Base-by-base conservation (phyloP, 2,888 invertebrate species). In the Leucophenga montana region DNA sequence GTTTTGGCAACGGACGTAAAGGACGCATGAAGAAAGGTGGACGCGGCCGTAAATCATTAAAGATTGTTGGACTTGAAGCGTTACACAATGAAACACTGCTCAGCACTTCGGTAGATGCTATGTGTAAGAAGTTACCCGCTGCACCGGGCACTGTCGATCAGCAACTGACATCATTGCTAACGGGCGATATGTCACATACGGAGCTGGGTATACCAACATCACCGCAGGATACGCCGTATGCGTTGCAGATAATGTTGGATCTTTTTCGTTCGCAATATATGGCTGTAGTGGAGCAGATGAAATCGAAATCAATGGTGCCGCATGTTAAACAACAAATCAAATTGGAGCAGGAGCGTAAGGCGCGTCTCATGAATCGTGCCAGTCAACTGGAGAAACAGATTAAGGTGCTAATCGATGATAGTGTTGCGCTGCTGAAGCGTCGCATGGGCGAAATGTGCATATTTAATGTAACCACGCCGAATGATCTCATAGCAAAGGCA, bases 351-450 rank as follows among this genome's bases (percentile, higher is more conserved):
- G 94, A 95, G 84, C 92, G 94, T 71, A 96, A 96, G 89, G 92
- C 93, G 80, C 94, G 94, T 82, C 89, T 97, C 74, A 94, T 94
- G 88, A 94, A 93, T 69, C 92, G 96, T 70, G 95, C 95, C 56
- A 94, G 94, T n/a, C 96, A 97, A 88, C 90, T 98, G 78, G 97
- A 97, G 85, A 96, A 96, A 87, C 97, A 97, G 90, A 97, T 98
- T 75, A 95, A 94, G 87, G 94, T 95, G 72, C 90, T 98, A 74
- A 96, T 97, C 76, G 95, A 95, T 82, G 97, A 98, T 87, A 97
- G 97, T 85, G 96, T 97, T 16, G 94, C 94, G 33, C 90, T 97
- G 77, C 90, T 98, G 53, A 96, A 97, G 88, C 94, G 94, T 57
- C 92, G 97, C 74, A 95, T 98, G 94, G 94, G 93, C 80, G 97